Conservation (phyloP, 1,140 invertebrate genomes). For the Adelges cooleyi region DNA sequence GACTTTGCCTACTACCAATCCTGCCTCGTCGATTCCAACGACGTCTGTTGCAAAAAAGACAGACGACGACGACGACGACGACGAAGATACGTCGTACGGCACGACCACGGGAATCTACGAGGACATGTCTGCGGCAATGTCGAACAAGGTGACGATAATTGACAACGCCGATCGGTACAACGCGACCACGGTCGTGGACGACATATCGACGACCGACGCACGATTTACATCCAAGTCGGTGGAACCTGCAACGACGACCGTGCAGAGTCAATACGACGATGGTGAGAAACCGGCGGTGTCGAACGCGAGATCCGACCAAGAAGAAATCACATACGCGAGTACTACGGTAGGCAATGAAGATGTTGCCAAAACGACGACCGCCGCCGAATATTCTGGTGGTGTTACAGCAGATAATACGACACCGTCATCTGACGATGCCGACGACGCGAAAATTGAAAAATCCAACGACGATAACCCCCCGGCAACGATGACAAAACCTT, state of each 20-base stretch:
- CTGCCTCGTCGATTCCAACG: too few species aligned
- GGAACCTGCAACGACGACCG: neutral
- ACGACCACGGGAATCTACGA: neutral
- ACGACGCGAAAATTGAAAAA: neutral
- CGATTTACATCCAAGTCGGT: neutral
- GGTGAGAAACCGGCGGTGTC: neutral
- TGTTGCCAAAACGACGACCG: neutral
- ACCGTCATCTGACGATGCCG: neutral
- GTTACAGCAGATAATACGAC: neutral
- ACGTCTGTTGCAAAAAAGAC: neutral
- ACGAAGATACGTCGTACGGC: neutral
- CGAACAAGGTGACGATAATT: neutral
- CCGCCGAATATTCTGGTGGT: neutral
- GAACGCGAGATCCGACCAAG: neutral
- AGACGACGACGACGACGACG: too few species aligned
- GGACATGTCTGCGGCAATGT: conserved; percentile 1
- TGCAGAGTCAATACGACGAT: neutral
- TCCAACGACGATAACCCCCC: neutral
- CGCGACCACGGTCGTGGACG: neutral
- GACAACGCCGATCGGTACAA: too few species aligned
- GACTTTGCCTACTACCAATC: too few species aligned
- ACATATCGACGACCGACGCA: neutral
- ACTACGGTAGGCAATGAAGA: neutral
- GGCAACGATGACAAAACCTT: neutral
- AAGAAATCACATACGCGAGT: too few species aligned